Evolutionary conservation across 2,888 invertebrate genomes (phyloP).

Genomic region (Andrena hattorfiana): DNA sequence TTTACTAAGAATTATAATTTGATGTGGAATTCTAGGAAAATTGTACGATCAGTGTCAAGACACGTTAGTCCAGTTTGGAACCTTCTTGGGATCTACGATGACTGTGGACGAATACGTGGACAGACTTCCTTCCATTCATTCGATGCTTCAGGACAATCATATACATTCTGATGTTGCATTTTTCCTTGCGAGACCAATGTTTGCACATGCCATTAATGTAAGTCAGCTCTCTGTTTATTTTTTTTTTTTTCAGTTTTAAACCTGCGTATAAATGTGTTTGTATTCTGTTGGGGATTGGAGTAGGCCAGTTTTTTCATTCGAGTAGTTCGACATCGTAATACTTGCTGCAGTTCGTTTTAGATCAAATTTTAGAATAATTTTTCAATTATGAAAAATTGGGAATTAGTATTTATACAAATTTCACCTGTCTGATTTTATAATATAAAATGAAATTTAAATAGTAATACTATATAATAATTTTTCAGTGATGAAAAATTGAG

Average conservation of each 20-base stretch:
- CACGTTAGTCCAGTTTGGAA: constrained; percentile 98
- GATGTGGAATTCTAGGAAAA: constrained; percentile 85
- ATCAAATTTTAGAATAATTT: too few species aligned
- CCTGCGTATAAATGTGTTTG: constrained; percentile 14
- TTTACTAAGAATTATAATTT: background rate
- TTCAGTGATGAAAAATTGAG: too few species aligned
- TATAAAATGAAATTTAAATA: too few species aligned
- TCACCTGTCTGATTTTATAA: too few species aligned
- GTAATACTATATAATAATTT: too few species aligned
- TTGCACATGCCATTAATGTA: constrained; percentile 93
- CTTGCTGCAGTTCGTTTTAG: too few species aligned
- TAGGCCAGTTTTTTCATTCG: background rate
- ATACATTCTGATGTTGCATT: constrained; percentile 99
- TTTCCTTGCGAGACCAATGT: constrained; percentile 96
- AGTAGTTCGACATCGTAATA: too few species aligned
- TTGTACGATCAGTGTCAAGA: constrained; percentile 98
- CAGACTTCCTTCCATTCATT: constrained; percentile 94
- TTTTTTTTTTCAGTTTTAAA: background rate
- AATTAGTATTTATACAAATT: too few species aligned
- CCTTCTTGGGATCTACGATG: constrained; percentile 96
- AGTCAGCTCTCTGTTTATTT: constrained; percentile 74
- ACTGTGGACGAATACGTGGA: constrained; percentile 97
- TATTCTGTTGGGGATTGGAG: background rate
- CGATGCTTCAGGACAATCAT: constrained; percentile 95
- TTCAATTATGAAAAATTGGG: too few species aligned